Evolutionary conservation across 2,113 vertebrate species (phyloP), one percentile per base, ranked within the genome.

Genomic region (Lathamus discolor): DNA sequence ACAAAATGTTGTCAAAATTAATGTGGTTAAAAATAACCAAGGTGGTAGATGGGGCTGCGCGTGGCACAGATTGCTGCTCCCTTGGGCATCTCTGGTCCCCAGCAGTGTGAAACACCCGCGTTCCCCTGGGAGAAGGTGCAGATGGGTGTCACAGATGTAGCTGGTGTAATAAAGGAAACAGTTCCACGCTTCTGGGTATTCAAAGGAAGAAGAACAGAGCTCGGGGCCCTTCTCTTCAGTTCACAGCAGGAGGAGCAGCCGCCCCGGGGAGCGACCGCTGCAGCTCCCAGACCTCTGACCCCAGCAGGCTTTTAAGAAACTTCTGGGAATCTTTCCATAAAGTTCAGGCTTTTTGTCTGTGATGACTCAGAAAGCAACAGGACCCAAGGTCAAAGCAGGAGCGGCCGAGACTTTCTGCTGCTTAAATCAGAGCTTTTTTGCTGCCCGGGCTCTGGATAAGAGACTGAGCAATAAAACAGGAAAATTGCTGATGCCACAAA

Each of bases 171-270:
- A 15, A 3, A 27, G 64, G 28, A 33, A 31, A 4, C 0, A 28
- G 15, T 24, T 23, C 43, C 35, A 17, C 19, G 7, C 29, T 28
- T 28, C 28, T 51, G 68, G 63, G 20, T 13, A 11, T 20, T 12
- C 11, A 41, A 27, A 57, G 62, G 24, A 8, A 22, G 27, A 23
- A 17, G 6, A 44, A 24, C 2, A 10, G 17, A 18, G 49, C 39
- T 54, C 2, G 1, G 23, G 17, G 37, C 18, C 55, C 13, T 16
- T 23, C 79, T 31, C 12, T 41, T 52, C 0, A 0, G 6, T 39
- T n/a, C 61, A 55, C 9, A 20, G 31, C 22, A 37, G 79, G 23
- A 73, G 16, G 22, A 61, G 31, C 3, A 0, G 22, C 77, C 16
- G 2, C 23, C 17, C 27, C 8, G 35, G 2, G 48, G 39, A 44